A percentile compares a stretch with the other conserved stretches of the same genome.
These are phyloP conservation scores for Mesorhabditis belari DNA, from an alignment of 2,888 invertebrate species.

Conservation along the genomic window DNA sequence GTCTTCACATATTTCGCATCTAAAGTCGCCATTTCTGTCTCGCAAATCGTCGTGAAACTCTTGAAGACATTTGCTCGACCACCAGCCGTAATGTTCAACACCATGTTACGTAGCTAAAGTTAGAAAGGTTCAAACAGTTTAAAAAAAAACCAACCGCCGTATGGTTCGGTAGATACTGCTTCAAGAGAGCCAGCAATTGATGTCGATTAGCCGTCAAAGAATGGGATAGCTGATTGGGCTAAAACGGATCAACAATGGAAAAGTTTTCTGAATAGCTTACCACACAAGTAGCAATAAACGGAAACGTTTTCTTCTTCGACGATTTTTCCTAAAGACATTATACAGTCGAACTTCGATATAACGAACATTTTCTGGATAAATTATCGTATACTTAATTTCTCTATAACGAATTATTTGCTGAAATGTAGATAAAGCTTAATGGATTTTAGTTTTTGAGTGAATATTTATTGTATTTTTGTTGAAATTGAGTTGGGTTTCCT, in stretches of 20 bases:
- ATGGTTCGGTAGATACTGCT: background rate
- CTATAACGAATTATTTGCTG: no score
- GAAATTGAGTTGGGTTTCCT: no score
- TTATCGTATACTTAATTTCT: no score
- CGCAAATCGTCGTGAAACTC: background rate
- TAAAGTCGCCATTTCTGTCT: background rate
- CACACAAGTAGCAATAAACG: background rate
- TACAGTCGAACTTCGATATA: no score
- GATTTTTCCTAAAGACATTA: no score
- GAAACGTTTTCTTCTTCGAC: background rate
- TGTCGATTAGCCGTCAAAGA: background rate
- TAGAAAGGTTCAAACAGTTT: no score
- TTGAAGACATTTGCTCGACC: background rate
- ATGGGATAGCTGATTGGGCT: background rate
- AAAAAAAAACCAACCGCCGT: no score
- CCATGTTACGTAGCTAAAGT: background rate
- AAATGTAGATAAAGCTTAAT: no score
- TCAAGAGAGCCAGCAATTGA: background rate
- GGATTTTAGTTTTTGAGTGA: no score
- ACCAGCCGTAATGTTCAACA: no score
- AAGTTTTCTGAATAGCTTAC: background rate
- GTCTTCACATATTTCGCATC: background rate
- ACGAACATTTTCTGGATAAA: no score
- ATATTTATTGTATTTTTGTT: no score
- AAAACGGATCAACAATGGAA: background rate